Evolutionary conservation across 2,888 invertebrate species (phyloP).

Genomic region (Caenorhabditis macrosperma): DNA sequence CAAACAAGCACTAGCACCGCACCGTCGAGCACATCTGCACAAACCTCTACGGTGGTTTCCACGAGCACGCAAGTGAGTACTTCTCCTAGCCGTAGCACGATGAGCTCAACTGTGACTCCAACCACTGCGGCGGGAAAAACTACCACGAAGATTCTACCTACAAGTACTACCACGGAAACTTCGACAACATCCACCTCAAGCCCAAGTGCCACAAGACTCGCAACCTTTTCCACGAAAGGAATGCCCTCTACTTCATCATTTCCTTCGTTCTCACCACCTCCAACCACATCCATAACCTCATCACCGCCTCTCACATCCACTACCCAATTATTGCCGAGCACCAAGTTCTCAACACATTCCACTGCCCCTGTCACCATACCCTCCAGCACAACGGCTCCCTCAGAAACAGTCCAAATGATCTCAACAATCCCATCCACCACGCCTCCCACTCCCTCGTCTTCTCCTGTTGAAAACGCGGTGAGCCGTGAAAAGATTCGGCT

Average conservation of each 20-base stretch:
- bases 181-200: not conserved
- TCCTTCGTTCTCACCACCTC: not conserved
- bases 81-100: not conserved
- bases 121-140: not conserved
- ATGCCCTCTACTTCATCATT: slow-evolving; percentile 1
- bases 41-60: not conserved
- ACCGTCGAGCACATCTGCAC: slow-evolving; percentile 4
- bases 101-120: not conserved
- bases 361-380: no score
- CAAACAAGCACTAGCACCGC: no score
- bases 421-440: no score
- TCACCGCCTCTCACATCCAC: no score
- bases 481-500: no score
- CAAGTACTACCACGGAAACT: not conserved
- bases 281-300: not conserved
- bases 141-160: not conserved
- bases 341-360: no score
- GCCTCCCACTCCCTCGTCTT: no score
- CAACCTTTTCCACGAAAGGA: not conserved
- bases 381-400: no score
- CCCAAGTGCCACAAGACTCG: not conserved
- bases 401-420: no score
- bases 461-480: no score
- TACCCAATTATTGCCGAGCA: no score
- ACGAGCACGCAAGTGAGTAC: slow-evolving; percentile 32